Evolutionary conservation across 2,797 vertebrate genomes (phyloP).

Genomic region (Rallus crepitans): DNA sequence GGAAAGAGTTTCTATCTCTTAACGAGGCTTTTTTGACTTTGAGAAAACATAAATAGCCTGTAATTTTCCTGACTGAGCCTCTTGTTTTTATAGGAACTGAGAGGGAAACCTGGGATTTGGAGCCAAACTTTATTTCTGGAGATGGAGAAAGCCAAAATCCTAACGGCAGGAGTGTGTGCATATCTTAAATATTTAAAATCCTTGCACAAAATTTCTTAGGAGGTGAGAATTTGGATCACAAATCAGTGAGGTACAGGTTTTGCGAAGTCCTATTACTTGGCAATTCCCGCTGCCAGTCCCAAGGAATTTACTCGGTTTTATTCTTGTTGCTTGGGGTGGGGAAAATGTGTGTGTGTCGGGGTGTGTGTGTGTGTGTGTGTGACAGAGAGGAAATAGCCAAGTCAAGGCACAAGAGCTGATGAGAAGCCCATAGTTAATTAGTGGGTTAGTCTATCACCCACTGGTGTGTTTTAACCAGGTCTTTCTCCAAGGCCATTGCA

Average conservation of each 20-base stretch:
- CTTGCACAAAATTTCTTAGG: background rate
- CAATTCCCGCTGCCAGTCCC: background rate
- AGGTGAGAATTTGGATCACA: background rate
- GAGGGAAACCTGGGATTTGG: conserved; percentile 12
- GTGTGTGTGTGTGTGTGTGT: background rate
- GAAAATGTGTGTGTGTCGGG: too few species aligned
- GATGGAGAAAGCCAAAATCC: conserved; percentile 4
- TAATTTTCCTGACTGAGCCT: conserved; percentile 3
- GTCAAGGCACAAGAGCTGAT: background rate
- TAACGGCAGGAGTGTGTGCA: background rate
- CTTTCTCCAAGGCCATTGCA: background rate
- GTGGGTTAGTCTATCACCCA: background rate
- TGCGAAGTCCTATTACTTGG: background rate
- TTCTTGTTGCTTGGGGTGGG: background rate
- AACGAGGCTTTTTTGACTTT: background rate
- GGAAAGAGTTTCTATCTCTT: conserved; percentile 11
- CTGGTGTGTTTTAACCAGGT: background rate
- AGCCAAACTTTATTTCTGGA: conserved; percentile 1
- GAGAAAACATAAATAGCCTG: background rate
- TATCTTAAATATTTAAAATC: conserved; percentile 41
- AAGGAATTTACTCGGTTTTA: background rate
- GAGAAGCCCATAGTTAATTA: background rate
- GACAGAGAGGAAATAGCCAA: background rate
- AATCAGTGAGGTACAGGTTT: background rate
- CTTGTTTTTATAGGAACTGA: background rate